Base-by-base conservation (phyloP, 2,888 invertebrate species). In the Sinelater perroti region DNA sequence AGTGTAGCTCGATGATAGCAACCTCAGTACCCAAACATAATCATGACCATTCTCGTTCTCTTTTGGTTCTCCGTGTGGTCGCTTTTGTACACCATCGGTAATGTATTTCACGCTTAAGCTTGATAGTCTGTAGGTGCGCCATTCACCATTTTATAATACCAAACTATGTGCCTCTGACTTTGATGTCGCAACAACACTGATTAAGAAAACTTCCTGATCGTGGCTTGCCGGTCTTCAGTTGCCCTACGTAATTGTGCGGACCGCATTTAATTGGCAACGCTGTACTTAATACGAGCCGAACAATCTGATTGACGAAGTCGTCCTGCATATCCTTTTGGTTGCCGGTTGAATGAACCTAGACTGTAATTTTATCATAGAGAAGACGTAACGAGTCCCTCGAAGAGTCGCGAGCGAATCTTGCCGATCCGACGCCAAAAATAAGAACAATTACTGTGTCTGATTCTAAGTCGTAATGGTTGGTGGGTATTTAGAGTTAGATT, bases 391-490 rank as follows among this genome's bases (percentile, higher is more conserved):
- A 30, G 31, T 30, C 16, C 3, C 13, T 14, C 10, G 24, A 8
- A 20, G 20, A 45, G 46, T 45, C 31, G 26, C 52, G 35, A 50
- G 54, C 51, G 33, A 61, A 61, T 57, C 40, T 54, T 38, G 42
- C 6, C 10, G 14, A 38, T 58, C 36, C 46, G 52, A 57, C 46
- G 14, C 31, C 40, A 57, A 53, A 62, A 64, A n/a, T n/a, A n/a
- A n/a, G n/a, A 60, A 61, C 60, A 59, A 65, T 63, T 61, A 56
- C 67, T 69, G 67, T 70, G 69, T 70, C 68, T 71, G 67, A 72
- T 69, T 75, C 73, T 75, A 75, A 75, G 75, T 75, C 74, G 71
- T 67, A 63, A 64, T 62, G 65, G 64, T 65, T 67, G 65, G 62
- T 67, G 68, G 66, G 64, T 64, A 63, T 64, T 62, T 60, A 53